A percentile compares a stretch with the other conserved stretches of the same genome.
phyloP scores from a whole-genome alignment of 2,113 vertebrate species.

The Gambusia affinis region DNA sequence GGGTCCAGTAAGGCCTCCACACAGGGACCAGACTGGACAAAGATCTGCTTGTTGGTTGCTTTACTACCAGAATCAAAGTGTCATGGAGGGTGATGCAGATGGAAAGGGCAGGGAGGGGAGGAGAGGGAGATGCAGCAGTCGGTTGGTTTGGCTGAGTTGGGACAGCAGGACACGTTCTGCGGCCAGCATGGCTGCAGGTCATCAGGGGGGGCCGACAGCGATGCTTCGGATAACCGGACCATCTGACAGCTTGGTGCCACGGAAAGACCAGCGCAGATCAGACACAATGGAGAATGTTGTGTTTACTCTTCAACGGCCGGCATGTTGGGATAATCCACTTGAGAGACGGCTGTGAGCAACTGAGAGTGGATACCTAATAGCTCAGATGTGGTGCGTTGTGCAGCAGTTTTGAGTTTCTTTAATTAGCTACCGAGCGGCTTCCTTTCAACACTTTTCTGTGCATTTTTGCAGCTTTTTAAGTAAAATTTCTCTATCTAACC shows the following conservation, averaged over 20 bases:
- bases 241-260: background rate
- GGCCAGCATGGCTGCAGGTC: constrained; percentile 27
- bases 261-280: background rate
- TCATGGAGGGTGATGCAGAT: constrained; percentile 40
- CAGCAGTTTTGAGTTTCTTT: no score
- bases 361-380: constrained; percentile 7
- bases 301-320: background rate
- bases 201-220: constrained; percentile 12
- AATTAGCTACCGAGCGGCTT: no score
- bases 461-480: background rate
- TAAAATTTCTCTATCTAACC: background rate
- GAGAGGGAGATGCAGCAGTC: constrained; percentile 5
- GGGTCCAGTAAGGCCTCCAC: constrained; percentile 72
- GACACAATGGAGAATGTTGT: background rate
- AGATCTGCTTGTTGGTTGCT: constrained; percentile 64
- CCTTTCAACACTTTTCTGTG: background rate
- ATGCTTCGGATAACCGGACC: background rate
- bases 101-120: constrained; percentile 13
- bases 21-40: constrained; percentile 74
- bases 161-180: background rate
- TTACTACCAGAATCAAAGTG: constrained; percentile 41
- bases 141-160: constrained; percentile 14
- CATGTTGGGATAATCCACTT: background rate
- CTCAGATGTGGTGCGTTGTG: constrained; percentile 36
- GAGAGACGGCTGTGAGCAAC: background rate